Conservation (phyloP, 2,888 invertebrate species). For the Malthinus flaveolus region DNA sequence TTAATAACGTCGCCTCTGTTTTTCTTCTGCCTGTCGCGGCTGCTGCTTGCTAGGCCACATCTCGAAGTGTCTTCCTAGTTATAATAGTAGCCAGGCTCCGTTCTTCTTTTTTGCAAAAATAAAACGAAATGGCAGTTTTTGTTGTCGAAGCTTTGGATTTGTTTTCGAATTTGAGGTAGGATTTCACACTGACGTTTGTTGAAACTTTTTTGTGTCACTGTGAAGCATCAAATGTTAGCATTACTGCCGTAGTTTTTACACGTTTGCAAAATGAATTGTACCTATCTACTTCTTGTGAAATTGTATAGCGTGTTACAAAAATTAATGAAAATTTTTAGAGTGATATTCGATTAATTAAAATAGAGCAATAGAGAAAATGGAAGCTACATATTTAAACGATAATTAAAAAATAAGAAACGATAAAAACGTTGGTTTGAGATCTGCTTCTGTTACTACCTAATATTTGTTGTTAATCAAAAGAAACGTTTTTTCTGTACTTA, state of each 20-base stretch:
- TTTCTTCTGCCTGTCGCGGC: slow-evolving; percentile 35
- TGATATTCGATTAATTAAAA: slow-evolving; percentile 2
- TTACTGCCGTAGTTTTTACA: slow-evolving; percentile 28
- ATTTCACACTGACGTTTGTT: slow-evolving; percentile 30
- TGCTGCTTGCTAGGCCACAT: slow-evolving; percentile 45
- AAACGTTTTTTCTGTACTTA: slow-evolving; percentile 1
- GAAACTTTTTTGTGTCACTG: slow-evolving; percentile 20
- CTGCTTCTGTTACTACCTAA: slow-evolving; percentile 22
- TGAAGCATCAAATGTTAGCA: slow-evolving; percentile 13
- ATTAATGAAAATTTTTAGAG: slow-evolving; percentile 1
- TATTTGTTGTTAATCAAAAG: slow-evolving; percentile 16
- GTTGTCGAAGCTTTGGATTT: slow-evolving; percentile 34
- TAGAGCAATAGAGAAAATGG: slow-evolving; percentile 5
- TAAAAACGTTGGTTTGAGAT: slow-evolving; percentile 25
- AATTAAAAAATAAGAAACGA: neutral
- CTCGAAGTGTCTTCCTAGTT: slow-evolving; percentile 52
- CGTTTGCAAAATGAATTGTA: slow-evolving; percentile 23
- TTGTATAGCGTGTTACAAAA: slow-evolving; percentile 12
- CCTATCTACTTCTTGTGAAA: slow-evolving; percentile 10
- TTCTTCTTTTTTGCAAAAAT: slow-evolving; percentile 29
- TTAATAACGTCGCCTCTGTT: slow-evolving; percentile 30
- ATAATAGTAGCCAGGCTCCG: slow-evolving; percentile 37
- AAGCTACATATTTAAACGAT: neutral
- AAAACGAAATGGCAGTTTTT: slow-evolving; percentile 27
- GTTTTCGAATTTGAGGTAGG: slow-evolving; percentile 28